Evolutionary conservation across 2,888 invertebrate species (phyloP).

Genomic region (Rhabditoides inermis): DNA sequence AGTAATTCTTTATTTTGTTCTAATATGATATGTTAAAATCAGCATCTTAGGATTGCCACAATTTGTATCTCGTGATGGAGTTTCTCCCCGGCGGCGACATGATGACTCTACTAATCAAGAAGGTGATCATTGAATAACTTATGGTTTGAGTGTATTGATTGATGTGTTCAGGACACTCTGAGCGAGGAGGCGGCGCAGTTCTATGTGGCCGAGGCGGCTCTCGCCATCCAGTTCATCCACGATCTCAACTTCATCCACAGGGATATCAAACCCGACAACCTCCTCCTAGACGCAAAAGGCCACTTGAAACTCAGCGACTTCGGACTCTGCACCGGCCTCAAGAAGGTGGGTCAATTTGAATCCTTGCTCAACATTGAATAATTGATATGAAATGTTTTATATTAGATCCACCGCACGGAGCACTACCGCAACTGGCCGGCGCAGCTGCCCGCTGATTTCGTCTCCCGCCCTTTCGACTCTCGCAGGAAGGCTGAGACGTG

Average conservation of each 20-base stretch:
- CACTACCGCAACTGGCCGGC: conserved; percentile 47
- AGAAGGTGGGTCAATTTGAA: no score
- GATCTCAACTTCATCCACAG: conserved; percentile 92
- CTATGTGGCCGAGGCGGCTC: conserved; percentile 93
- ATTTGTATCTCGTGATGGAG: conserved; percentile 98
- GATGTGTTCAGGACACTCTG: conserved; percentile 70
- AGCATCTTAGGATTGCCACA: conserved; percentile 69
- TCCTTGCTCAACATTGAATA: no score
- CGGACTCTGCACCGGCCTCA: conserved; percentile 94
- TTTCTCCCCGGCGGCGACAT: conserved; percentile 96
- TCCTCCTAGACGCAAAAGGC: conserved; percentile 87
- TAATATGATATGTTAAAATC: neutral
- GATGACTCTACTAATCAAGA: conserved; percentile 98
- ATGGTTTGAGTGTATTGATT: neutral
- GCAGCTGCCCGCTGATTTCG: conserved; percentile 51
- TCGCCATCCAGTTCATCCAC: conserved; percentile 92
- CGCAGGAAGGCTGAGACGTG: conserved; percentile 96
- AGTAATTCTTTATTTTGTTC: neutral
- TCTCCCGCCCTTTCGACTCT: conserved; percentile 77
- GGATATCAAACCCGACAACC: conserved; percentile 97
- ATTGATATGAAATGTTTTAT: neutral
- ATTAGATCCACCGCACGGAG: neutral
- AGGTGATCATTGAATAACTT: conserved; percentile 53
- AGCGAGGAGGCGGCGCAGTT: conserved; percentile 98
- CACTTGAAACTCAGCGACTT: conserved; percentile 97